These are phyloP conservation scores for Poeciliopsis paucimaculata DNA, from an alignment of 2,797 vertebrate genomes.

Conservation along the genomic window DNA sequence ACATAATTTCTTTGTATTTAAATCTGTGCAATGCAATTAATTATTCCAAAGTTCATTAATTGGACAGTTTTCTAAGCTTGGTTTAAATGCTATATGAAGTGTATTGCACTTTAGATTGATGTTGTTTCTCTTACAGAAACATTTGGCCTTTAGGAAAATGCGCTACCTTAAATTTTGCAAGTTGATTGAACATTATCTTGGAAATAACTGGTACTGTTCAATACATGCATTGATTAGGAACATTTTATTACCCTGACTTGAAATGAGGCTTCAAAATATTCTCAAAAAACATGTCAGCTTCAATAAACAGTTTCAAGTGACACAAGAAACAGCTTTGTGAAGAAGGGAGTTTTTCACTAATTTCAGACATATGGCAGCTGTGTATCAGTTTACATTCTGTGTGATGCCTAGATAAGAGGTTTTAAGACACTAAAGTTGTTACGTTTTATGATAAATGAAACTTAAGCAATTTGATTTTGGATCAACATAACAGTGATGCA, in stretches of 20 bases:
- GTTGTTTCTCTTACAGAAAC: background rate
- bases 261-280: background rate
- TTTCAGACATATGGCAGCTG: conserved; percentile 16
- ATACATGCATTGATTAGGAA: background rate
- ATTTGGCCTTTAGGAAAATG: background rate
- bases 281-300: conserved; percentile 5
- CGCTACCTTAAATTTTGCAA: background rate
- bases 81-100: background rate
- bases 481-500: background rate
- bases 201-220: background rate
- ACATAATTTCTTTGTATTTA: conserved; percentile 11
- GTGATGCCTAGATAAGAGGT: background rate
- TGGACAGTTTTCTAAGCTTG: background rate
- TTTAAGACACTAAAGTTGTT: background rate
- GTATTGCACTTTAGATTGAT: background rate
- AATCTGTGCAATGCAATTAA: background rate
- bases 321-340: conserved; percentile 21
- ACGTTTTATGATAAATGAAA: conserved; percentile 8
- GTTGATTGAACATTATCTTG: background rate
- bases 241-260: background rate
- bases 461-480: background rate
- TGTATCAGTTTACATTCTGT: background rate
- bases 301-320: conserved; percentile 15
- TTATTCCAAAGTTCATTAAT: background rate
- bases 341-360: conserved; percentile 8